Conservation (phyloP, 2,113 vertebrate species). For the Oreochromis niloticus region DNA sequence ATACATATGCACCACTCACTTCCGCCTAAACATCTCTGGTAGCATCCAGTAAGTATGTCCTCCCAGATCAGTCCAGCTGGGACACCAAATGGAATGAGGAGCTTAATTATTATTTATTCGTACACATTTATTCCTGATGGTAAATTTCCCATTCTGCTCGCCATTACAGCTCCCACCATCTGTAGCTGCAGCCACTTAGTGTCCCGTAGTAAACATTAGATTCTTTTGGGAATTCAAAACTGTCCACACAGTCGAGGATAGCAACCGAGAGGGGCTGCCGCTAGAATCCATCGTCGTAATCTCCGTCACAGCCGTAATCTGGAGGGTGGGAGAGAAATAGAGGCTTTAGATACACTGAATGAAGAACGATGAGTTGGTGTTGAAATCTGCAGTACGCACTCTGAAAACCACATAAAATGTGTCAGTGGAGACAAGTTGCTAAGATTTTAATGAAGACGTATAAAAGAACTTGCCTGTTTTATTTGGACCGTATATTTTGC, state of each 20-base stretch:
- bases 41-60: not conserved
- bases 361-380: not conserved
- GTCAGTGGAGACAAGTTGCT: not conserved
- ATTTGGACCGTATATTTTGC: not conserved
- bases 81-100: not conserved
- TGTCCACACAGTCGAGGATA: not conserved
- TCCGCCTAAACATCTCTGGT: not conserved
- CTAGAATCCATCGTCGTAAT: slow-evolving; percentile 84
- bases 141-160: not conserved
- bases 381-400: not conserved
- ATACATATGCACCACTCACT: not conserved
- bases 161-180: not conserved
- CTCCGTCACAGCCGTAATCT: slow-evolving; percentile 89
- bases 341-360: not conserved
- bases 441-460: not conserved
- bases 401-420: not conserved
- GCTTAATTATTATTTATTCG: not conserved
- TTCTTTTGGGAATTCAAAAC: not conserved
- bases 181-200: not conserved
- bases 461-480: not conserved
- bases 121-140: not conserved
- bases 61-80: not conserved
- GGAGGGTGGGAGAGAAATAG: slow-evolving; percentile 17
- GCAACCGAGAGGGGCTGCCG: not conserved
- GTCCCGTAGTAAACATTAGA: not conserved